Conservation (phyloP, 2,113 vertebrate genomes). For the Saguinus imperator region DNA sequence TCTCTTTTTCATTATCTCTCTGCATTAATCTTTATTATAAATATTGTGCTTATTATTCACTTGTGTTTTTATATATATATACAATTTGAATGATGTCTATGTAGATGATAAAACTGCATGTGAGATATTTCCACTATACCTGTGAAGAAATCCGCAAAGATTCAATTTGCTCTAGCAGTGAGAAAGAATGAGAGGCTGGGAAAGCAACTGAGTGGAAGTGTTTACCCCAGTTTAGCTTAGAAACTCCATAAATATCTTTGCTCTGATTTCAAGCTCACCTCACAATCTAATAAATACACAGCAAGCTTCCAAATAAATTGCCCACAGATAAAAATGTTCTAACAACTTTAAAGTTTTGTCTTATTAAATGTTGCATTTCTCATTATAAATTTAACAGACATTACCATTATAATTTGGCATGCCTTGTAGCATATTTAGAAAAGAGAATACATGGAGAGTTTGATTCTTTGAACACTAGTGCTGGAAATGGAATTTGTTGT, state of each 20-base stretch:
- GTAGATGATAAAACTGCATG: background rate
- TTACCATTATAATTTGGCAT: background rate
- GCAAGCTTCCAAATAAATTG: background rate
- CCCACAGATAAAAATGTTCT: background rate
- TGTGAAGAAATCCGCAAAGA: background rate
- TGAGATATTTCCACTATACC: background rate
- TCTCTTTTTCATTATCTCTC: background rate
- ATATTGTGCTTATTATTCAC: background rate
- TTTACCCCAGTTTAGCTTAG: too few relatives aligned
- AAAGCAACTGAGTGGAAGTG: too few relatives aligned
- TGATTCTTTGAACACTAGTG: background rate
- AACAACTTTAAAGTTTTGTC: background rate
- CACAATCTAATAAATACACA: background rate
- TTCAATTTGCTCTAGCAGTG: background rate
- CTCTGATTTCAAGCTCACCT: background rate
- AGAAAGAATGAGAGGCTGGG: background rate
- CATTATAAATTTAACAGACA: background rate
- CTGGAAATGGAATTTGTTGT: background rate
- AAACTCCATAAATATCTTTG: background rate
- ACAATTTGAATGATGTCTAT: background rate
- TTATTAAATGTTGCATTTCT: background rate
- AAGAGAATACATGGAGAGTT: background rate
- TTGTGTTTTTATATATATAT: background rate
- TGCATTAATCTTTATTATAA: background rate
- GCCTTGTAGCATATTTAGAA: background rate